A percentile compares a stretch with the other conserved stretches of the same genome.
These are phyloP conservation scores for Ylistrum balloti DNA, from an alignment of 1,140 invertebrate species.

Conservation along the genomic window DNA sequence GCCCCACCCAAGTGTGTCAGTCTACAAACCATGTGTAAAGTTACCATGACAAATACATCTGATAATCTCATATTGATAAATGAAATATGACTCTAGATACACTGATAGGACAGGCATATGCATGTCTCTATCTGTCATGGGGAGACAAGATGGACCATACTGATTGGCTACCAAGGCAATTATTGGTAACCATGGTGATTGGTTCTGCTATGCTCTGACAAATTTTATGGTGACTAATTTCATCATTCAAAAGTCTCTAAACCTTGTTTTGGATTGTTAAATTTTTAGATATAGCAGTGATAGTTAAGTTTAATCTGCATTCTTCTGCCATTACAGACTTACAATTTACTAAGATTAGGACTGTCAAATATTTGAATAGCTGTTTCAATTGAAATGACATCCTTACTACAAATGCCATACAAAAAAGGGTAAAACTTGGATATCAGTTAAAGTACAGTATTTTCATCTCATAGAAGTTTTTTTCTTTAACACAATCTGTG, in stretches of 20 bases:
- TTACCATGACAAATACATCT: slow-evolving; percentile 21
- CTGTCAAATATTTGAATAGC: too few relatives aligned
- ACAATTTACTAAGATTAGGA: neutral
- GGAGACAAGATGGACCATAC: neutral
- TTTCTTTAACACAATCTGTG: neutral
- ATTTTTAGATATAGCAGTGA: neutral
- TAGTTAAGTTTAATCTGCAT: neutral
- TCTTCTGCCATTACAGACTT: neutral
- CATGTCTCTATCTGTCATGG: neutral
- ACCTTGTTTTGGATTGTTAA: neutral
- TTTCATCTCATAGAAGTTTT: neutral
- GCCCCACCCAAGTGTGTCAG: slow-evolving; percentile 30
- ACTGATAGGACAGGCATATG: neutral
- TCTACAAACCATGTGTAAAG: too few relatives aligned
- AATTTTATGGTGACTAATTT: neutral
- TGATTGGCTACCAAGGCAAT: neutral
- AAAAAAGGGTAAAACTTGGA: neutral
- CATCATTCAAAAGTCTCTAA: neutral
- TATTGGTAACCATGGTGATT: neutral
- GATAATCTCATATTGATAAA: neutral
- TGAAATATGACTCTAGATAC: neutral
- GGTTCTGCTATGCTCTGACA: neutral
- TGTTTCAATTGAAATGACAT: too few relatives aligned
- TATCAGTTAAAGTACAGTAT: neutral
- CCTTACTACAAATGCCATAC: too few relatives aligned